Evolutionary conservation across 1,140 invertebrate genomes (phyloP).

Genomic region (Drosophila sp.): DNA sequence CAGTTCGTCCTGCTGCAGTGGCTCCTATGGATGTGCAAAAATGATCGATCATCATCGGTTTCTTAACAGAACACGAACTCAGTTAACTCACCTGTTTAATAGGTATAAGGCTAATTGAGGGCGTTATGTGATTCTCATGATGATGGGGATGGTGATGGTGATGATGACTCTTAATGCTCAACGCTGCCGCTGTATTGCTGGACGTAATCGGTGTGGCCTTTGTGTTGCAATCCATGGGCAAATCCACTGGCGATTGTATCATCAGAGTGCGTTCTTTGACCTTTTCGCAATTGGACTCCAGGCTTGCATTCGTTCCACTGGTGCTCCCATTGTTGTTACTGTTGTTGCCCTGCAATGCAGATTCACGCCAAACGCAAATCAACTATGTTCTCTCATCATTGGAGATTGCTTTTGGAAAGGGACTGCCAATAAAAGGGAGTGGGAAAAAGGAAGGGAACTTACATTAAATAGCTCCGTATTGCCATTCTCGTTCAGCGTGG

Average conservation of each 20-base stretch:
- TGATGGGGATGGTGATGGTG: slow-evolving; percentile 64
- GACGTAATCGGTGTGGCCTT: slow-evolving; percentile 77
- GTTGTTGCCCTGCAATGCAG: slow-evolving; percentile 80
- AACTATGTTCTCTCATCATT: slow-evolving; percentile 52
- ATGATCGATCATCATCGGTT: neutral
- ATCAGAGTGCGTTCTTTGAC: slow-evolving; percentile 64
- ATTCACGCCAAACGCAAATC: slow-evolving; percentile 82
- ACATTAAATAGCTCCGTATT: slow-evolving; percentile 80
- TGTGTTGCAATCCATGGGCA: slow-evolving; percentile 78
- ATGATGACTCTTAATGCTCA: slow-evolving; percentile 54
- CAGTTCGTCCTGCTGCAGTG: slow-evolving; percentile 46
- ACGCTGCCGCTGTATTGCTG: slow-evolving; percentile 57
- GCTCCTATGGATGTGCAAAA: slow-evolving; percentile 41
- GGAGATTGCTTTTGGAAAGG: slow-evolving; percentile 34
- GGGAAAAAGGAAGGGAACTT: slow-evolving; percentile 38
- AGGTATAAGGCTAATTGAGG: slow-evolving; percentile 92
- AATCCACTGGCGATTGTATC: slow-evolving; percentile 65
- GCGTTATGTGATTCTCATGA: slow-evolving; percentile 87
- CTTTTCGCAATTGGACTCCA: slow-evolving; percentile 39
- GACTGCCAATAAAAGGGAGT: neutral
- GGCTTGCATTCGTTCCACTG: slow-evolving; percentile 42
- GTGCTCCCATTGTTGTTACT: slow-evolving; percentile 44
- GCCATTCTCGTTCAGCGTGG: slow-evolving; percentile 88
- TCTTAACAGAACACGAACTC: too few relatives aligned
- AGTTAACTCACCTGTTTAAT: slow-evolving; percentile 89